These are phyloP conservation scores for Henicopernis longicauda DNA, from an alignment of 2,113 vertebrate species.

Conservation along the genomic window DNA sequence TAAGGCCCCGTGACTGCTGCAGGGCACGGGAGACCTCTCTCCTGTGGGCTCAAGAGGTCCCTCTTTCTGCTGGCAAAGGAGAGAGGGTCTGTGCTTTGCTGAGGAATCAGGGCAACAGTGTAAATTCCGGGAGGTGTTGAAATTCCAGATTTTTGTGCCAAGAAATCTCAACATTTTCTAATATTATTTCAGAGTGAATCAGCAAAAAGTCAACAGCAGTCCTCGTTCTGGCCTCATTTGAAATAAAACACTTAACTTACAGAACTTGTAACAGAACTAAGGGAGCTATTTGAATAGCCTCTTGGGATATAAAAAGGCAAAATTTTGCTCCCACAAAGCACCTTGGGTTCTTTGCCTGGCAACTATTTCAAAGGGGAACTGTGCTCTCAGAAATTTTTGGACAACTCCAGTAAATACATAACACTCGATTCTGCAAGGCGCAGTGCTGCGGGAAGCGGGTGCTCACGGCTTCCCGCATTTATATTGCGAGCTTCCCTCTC, in stretches of 20 bases:
- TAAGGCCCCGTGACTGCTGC: not conserved
- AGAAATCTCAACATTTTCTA: not conserved
- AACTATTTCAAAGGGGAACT: not conserved
- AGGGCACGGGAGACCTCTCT: not conserved
- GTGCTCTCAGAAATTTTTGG: not conserved
- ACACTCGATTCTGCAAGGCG: fast-evolving
- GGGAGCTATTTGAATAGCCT: not conserved
- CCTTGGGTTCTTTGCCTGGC: not conserved
- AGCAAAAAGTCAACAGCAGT: constrained; percentile 2
- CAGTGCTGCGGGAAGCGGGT: not conserved
- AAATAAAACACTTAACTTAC: not conserved
- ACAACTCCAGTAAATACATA: not conserved
- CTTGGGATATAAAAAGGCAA: not conserved
- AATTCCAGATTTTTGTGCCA: not conserved
- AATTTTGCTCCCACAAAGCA: not conserved
- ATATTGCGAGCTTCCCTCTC: fast-evolving
- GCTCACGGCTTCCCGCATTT: not conserved
- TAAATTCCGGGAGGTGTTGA: not conserved
- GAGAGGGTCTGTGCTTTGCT: not conserved
- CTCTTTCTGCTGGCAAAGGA: not conserved
- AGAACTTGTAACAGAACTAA: not conserved
- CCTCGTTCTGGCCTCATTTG: not conserved
- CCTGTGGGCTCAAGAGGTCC: not conserved
- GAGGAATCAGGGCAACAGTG: not conserved
- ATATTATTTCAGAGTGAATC: not conserved